Conservation (phyloP, 2,797 vertebrate species). For the Aulostomus chinensis region DNA sequence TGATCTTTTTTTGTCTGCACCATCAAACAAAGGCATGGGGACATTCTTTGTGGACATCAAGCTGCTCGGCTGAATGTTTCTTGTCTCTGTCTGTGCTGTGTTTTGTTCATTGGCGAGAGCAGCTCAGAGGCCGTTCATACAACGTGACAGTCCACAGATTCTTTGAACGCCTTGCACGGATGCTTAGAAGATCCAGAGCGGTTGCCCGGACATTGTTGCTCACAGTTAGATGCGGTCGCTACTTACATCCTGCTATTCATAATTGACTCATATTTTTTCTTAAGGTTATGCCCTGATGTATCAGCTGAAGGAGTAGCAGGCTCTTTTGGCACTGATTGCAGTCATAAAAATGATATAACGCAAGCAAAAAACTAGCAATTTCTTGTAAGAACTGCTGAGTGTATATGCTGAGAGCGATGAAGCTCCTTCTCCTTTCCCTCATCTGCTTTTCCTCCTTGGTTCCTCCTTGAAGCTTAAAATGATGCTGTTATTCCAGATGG, state of each 20-base stretch:
- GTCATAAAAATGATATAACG: constrained; percentile 41
- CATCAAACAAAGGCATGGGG: constrained; percentile 42
- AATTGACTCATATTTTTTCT: constrained; percentile 31
- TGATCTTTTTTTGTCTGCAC: constrained; percentile 25
- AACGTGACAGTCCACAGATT: constrained; percentile 64
- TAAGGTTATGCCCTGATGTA: constrained; percentile 26
- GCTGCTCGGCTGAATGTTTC: constrained; percentile 48
- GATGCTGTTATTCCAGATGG: constrained; percentile 66
- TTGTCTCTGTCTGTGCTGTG: constrained; percentile 37
- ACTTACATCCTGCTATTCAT: constrained; percentile 19
- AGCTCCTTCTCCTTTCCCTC: constrained; percentile 32
- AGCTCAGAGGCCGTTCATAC: constrained; percentile 49
- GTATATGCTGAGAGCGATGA: too few relatives aligned
- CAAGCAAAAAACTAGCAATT: constrained; percentile 21
- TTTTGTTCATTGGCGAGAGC: constrained; percentile 53
- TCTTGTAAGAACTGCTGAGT: constrained; percentile 24
- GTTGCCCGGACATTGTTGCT: constrained; percentile 61
- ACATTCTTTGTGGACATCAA: constrained; percentile 39
- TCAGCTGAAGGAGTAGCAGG: constrained; percentile 26
- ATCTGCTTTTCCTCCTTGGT: constrained; percentile 48
- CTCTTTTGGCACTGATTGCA: constrained; percentile 29
- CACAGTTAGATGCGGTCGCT: constrained; percentile 36
- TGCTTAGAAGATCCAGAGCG: constrained; percentile 34
- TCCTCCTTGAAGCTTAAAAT: constrained; percentile 41
- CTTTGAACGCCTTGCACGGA: constrained; percentile 55